Conservation (phyloP, 2,888 invertebrate genomes). For the Nebria salina region DNA sequence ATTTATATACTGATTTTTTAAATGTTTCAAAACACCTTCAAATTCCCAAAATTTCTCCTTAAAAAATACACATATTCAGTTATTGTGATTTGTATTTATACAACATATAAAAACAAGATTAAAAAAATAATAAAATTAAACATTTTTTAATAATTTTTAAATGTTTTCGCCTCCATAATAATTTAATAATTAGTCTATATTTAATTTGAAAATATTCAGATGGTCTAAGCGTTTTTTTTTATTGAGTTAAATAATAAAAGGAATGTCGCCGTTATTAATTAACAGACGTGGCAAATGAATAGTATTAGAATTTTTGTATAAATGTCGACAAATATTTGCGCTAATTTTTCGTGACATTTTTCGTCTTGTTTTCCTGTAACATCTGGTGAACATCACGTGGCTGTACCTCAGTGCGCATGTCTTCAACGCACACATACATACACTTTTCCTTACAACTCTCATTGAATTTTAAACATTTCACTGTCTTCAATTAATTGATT, state of each 20-base stretch:
- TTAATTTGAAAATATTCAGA: background rate
- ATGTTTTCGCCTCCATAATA: too few relatives aligned
- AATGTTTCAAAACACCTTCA: background rate
- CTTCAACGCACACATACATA: background rate
- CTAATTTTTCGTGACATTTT: background rate
- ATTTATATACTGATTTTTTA: background rate
- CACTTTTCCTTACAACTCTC: slow-evolving; percentile 28
- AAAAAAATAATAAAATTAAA: too few relatives aligned
- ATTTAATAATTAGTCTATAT: too few relatives aligned
- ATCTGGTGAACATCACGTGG: slow-evolving; percentile 38
- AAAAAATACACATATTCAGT: background rate
- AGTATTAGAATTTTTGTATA: background rate
- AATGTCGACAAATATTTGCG: background rate
- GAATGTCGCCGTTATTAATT: background rate
- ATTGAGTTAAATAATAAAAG: background rate
- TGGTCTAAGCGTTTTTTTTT: too few relatives aligned
- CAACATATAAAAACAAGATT: too few relatives aligned
- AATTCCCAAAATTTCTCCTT: background rate
- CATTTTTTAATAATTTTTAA: too few relatives aligned
- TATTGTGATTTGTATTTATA: background rate
- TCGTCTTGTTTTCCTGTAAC: slow-evolving; percentile 2
- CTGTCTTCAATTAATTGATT: slow-evolving; percentile 38
- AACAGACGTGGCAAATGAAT: background rate
- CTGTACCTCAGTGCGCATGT: background rate
- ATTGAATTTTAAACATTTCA: slow-evolving; percentile 36